Base-by-base conservation (phyloP, 1,140 invertebrate genomes). In the Magallana gigas region DNA sequence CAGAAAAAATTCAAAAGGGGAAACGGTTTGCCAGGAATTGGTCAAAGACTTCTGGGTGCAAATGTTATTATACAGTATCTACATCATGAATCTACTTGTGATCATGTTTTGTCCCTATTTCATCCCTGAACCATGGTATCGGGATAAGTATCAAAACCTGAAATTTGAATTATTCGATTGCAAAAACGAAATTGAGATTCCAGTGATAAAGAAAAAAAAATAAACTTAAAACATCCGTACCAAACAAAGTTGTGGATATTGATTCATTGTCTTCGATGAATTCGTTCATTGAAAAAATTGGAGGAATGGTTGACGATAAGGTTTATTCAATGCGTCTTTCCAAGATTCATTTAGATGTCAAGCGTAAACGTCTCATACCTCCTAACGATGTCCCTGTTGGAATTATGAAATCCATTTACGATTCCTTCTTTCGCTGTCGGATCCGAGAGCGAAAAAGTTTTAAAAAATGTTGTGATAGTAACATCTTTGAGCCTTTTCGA, bases 81-180 rank as follows among this genome's bases (percentile, higher is more conserved):
- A 87, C 48, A 64, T 91, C 14, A 89, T 90, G 23, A 92, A 92
- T 68, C 36, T 92, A 11, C 14, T 92, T 12, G 85, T 90, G 16
- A 84, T 92, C 4, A 88, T 92, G 71, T 92, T 86, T 86, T 89
- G 89, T 86, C 92, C 92, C 1, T 80, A 88, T 23, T 85, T 92
- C 60, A 81, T 92, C 16, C 92, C 92, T 1, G 80, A 90, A 4
- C 85, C 62, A 58, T 83, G 90, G 8, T 92, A 91, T 84, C 85
- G 85, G 36, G 84, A 64, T 18, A 87, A 85, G 60, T 87, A 82
- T 11, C 64, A 81, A 23, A 64, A 5, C 1, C 57, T 14, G 29
- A 83, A 59, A 5, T 90, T 89, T 36, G 68, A 87, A n/a, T n/a
- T n/a, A 84, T 60, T 88, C 9, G 81, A 56, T 16, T 57, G 84